phyloP scores from a whole-genome alignment of 2,797 vertebrate genomes.

The Xenops minutus region DNA sequence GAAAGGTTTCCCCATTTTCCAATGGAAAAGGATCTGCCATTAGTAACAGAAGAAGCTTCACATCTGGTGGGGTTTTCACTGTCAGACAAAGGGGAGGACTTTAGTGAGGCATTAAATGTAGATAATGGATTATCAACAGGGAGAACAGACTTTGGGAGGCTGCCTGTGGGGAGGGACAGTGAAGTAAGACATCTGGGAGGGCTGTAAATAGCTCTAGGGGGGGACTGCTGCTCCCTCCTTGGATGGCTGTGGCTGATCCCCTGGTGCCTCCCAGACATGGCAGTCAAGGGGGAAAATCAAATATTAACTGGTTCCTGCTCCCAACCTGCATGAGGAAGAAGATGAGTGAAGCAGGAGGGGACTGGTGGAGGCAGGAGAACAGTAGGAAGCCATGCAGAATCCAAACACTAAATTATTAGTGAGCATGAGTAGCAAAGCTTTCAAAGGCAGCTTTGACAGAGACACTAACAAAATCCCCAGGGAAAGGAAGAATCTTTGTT shows the following conservation, averaged over 20 bases:
- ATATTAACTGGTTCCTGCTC: slow-evolving; percentile 45
- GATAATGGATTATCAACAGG: slow-evolving; percentile 56
- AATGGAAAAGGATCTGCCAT: slow-evolving; percentile 46
- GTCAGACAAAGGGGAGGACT: slow-evolving; percentile 8
- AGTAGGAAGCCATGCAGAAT: slow-evolving; percentile 61
- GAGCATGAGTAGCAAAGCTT: slow-evolving; percentile 34
- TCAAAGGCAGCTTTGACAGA: slow-evolving; percentile 45
- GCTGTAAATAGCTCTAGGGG: neutral
- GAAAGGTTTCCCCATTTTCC: neutral
- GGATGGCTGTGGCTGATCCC: neutral
- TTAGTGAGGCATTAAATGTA: slow-evolving; percentile 55
- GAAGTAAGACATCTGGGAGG: slow-evolving; percentile 23
- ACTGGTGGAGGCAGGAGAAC: slow-evolving; percentile 18
- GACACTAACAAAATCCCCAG: slow-evolving; percentile 28
- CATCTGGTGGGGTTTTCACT: slow-evolving; percentile 25
- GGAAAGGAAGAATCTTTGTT: slow-evolving; percentile 2
- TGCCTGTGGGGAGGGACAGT: neutral
- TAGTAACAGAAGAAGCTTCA: slow-evolving; percentile 50
- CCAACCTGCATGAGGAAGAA: neutral
- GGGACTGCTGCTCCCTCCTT: neutral
- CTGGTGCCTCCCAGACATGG: neutral
- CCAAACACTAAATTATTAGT: slow-evolving; percentile 65
- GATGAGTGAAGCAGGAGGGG: neutral
- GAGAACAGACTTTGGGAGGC: neutral
- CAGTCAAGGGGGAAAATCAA: slow-evolving; percentile 1